Evolutionary conservation across 2,797 vertebrate genomes (phyloP).

Genomic region (Rhinoraja longicauda): DNA sequence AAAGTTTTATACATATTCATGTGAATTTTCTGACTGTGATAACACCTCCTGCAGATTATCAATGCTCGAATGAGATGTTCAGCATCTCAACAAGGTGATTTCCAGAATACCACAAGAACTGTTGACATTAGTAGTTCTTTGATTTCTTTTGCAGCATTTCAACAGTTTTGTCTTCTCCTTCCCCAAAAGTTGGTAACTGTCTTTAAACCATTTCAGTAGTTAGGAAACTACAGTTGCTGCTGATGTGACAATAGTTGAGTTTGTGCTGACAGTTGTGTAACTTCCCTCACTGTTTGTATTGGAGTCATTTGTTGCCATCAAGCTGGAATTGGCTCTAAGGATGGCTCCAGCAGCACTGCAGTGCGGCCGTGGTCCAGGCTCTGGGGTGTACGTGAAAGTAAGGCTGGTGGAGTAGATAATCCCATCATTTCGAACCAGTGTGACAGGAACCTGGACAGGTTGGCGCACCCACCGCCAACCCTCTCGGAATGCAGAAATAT

Average conservation of each 20-base stretch:
- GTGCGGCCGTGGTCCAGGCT: constrained; percentile 91
- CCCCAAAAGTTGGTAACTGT: constrained; percentile 64
- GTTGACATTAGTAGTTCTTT: constrained; percentile 50
- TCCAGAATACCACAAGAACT: constrained; percentile 67
- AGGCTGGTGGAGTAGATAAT: constrained; percentile 99
- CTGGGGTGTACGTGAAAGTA: constrained; percentile 98
- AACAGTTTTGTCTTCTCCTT: constrained; percentile 40
- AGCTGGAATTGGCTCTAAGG: constrained; percentile 77
- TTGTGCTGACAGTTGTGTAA: constrained; percentile 70
- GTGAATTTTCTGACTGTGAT: constrained; percentile 51
- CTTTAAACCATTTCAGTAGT: constrained; percentile 62
- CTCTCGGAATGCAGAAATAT: constrained; percentile 98
- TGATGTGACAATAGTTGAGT: constrained; percentile 80
- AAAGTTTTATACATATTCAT: constrained; percentile 58
- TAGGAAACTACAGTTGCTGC: constrained; percentile 90
- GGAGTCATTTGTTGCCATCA: constrained; percentile 70
- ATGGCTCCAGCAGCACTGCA: constrained; percentile 96
- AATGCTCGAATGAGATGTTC: constrained; percentile 30
- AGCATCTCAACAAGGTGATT: constrained; percentile 62
- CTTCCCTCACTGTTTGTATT: constrained; percentile 66
- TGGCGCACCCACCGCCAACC: constrained; percentile 98
- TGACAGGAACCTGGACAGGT: constrained; percentile 96
- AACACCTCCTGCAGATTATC: constrained; percentile 4
- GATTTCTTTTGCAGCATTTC: constrained; percentile 64
- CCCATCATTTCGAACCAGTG: constrained; percentile 93